A percentile compares a stretch with the other conserved stretches of the same genome.
Conservation (phyloP, 2,888 invertebrate genomes). For the Xestia c-nigrum region DNA sequence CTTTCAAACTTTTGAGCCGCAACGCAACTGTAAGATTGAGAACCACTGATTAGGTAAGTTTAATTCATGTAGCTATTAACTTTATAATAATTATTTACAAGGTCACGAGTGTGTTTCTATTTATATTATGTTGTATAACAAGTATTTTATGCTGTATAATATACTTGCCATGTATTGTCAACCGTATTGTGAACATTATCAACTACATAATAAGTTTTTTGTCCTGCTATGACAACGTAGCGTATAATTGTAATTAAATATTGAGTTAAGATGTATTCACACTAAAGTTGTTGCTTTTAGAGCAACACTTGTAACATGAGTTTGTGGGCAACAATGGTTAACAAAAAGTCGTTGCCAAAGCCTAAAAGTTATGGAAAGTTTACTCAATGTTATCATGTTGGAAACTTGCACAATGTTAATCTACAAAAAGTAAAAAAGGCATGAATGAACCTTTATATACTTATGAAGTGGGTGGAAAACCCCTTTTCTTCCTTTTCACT, state of each 20-base stretch:
- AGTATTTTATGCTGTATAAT: neutral
- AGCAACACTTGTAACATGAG: neutral
- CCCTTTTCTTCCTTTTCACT: no score
- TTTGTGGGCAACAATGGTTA: neutral
- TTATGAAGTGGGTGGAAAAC: no score
- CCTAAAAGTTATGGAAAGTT: neutral
- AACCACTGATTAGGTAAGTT: slow-evolving; percentile 21
- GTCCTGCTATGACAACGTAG: neutral
- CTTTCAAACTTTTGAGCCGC: neutral
- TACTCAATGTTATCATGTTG: no score
- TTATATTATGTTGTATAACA: no score
- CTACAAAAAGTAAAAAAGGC: neutral
- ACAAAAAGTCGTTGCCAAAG: neutral
- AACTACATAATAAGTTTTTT: neutral
- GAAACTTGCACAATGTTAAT: neutral
- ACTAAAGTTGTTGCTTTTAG: neutral
- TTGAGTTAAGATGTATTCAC: neutral
- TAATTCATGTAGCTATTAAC: slow-evolving; percentile 34
- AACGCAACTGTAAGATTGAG: slow-evolving; percentile 4
- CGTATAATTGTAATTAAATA: slow-evolving; percentile 6
- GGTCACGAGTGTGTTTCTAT: slow-evolving; percentile 24
- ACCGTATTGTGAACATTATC: slow-evolving; percentile 1
- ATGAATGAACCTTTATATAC: no score
- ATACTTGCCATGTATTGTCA: neutral
- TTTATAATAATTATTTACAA: slow-evolving; percentile 46